Evolutionary conservation across 2,113 vertebrate genomes (phyloP).

Genomic region (Machaerirhynchus nigripectus): DNA sequence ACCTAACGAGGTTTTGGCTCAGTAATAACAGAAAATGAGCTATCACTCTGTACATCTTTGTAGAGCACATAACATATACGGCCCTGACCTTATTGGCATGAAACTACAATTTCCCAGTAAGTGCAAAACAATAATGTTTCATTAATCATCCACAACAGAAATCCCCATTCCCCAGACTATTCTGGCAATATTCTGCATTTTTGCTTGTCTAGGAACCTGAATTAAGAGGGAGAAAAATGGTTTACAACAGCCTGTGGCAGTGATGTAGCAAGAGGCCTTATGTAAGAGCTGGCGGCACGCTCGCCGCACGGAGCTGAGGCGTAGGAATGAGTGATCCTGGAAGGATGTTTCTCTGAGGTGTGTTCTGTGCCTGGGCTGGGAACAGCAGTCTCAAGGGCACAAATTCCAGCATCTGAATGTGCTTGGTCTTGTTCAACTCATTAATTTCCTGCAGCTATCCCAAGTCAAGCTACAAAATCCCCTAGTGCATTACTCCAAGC

Average conservation of each 20-base stretch:
- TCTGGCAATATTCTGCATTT: conserved; percentile 61
- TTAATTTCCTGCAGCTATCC: conserved; percentile 47
- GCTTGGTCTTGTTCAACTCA: conserved; percentile 58
- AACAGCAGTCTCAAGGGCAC: conserved; percentile 65
- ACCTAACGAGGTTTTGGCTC: conserved; percentile 1
- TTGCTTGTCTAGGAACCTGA: conserved; percentile 56
- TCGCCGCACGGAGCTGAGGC: not conserved
- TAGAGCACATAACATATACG: not conserved
- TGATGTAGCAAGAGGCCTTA: conserved; percentile 56
- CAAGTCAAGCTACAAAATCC: not conserved
- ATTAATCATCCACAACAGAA: conserved; percentile 50
- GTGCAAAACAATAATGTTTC: conserved; percentile 22
- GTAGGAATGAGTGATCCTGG: conserved; percentile 36
- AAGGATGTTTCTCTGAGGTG: conserved; percentile 66
- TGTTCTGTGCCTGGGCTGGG: conserved; percentile 52
- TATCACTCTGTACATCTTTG: not conserved
- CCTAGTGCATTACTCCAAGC: not conserved
- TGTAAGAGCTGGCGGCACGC: conserved; percentile 44
- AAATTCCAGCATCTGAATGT: conserved; percentile 52
- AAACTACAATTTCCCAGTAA: conserved; percentile 32
- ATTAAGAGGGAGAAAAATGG: conserved; percentile 55
- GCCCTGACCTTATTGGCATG: conserved; percentile 24
- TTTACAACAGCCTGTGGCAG: conserved; percentile 47
- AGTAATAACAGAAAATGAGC: not conserved
- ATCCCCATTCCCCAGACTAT: conserved; percentile 28